Evolutionary conservation across 2,797 vertebrate genomes (phyloP).

Genomic region (Sternarchorhynchus goeldii): DNA sequence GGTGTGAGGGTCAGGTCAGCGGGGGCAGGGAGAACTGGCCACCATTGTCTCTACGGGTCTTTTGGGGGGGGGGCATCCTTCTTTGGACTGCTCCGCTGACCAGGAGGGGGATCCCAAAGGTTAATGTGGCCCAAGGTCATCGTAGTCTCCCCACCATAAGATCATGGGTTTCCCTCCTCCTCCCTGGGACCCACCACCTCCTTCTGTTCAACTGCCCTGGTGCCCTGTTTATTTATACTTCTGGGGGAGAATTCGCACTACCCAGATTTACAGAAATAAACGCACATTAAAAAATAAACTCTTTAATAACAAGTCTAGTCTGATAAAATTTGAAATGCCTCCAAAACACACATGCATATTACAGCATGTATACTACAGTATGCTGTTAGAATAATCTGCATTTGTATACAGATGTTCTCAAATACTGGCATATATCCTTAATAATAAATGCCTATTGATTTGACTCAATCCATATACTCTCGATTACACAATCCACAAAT

Average conservation of each 20-base stretch:
- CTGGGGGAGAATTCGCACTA: conserved; percentile 16
- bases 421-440: background rate
- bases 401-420: background rate
- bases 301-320: conserved; percentile 18
- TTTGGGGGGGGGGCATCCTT: conserved; percentile 22
- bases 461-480: background rate
- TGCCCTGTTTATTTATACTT: conserved; percentile 49
- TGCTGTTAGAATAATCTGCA: background rate
- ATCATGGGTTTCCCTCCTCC: conserved; percentile 63
- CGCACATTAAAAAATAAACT: conserved; percentile 42
- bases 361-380: too few relatives aligned
- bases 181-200: conserved; percentile 40
- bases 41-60: conserved; percentile 65
- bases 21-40: conserved; percentile 50
- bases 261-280: conserved; percentile 36
- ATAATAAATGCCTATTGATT: background rate
- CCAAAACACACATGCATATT: background rate
- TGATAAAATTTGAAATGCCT: background rate
- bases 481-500: background rate
- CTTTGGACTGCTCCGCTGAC: conserved; percentile 60
- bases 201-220: conserved; percentile 49
- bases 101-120: conserved; percentile 60
- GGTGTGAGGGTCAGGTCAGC: conserved; percentile 73
- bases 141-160: conserved; percentile 44
- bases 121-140: conserved; percentile 60